Evolutionary conservation across 1,140 invertebrate genomes (phyloP), one percentile per base, ranked within the genome.

Genomic region (Periplaneta americana): DNA sequence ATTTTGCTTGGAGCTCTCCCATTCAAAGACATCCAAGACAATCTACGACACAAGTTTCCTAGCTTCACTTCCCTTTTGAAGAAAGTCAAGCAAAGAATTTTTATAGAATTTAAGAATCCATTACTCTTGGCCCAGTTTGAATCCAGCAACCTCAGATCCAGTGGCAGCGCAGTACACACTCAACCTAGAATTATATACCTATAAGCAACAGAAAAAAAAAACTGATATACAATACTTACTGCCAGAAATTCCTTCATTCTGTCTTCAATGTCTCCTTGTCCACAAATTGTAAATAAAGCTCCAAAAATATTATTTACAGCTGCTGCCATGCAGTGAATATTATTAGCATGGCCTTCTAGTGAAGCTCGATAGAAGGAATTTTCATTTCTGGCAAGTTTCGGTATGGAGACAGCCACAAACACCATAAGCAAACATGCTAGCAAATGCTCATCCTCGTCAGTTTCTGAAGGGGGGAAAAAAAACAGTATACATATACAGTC

Each of bases 201-300:
- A n/a, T n/a, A n/a, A n/a, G n/a, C n/a, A n/a, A n/a, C n/a, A n/a
- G n/a, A n/a, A n/a, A 32, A 6, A 79, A 15, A 78, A 34, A 78
- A 3, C 10, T 34, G 35, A n/a, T n/a, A n/a, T n/a, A n/a, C n/a
- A 33, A 32, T 32, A 39, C 80, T 89, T 88, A 93, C 92, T 5
- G 98, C 98, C 78, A 99, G 89, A 87, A 99, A 99, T 88, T 99
- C 99, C 86, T 99, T 99, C 92, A 99, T 96, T 82, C 98, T 92
- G 86, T 98, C 97, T 86, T 98, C 97, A 84, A 98, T 98, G 87
- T 99, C 99, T 33, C 95, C 96, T 85, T 96, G 94, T 5, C 96
- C 96, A 87, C 97, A 97, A 81, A 99, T 95, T 1, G 97, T 98
- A 86, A 99, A 99, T 32, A 99, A 87, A 1, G 98, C 98, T 32